Evolutionary conservation across 2,888 invertebrate genomes (phyloP).

Genomic region (Magallana nippona): DNA sequence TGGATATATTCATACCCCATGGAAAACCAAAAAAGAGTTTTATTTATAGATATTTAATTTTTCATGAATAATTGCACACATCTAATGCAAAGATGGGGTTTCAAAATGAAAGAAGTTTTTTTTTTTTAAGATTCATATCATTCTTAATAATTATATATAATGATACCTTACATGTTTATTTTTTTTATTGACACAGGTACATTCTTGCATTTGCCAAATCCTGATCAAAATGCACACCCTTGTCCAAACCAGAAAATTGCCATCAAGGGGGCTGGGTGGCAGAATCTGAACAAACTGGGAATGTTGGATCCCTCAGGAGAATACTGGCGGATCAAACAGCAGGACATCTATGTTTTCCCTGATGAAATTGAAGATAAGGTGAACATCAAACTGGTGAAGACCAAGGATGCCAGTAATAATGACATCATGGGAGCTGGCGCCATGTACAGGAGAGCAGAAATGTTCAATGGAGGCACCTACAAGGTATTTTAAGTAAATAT

Average conservation of each 20-base stretch:
- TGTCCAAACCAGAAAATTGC: constrained; percentile 49
- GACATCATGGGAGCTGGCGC: constrained; percentile 54
- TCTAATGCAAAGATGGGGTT: too few species aligned
- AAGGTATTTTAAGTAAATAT: constrained; percentile 46
- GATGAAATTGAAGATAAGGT: constrained; percentile 49
- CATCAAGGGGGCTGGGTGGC: constrained; percentile 49
- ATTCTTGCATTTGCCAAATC: constrained; percentile 49
- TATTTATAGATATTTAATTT: too few species aligned
- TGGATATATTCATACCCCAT: background rate
- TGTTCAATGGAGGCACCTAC: constrained; percentile 55
- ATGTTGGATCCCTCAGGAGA: constrained; percentile 57
- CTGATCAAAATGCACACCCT: constrained; percentile 39
- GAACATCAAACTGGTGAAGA: constrained; percentile 53
- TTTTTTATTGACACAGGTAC: constrained; percentile 41
- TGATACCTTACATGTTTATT: too few species aligned
- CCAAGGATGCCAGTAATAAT: constrained; percentile 48
- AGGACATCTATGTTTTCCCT: constrained; percentile 50
- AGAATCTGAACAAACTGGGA: constrained; percentile 43
- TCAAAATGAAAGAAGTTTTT: too few species aligned
- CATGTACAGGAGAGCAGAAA: constrained; percentile 53
- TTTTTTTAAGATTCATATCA: too few species aligned
- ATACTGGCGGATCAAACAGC: constrained; percentile 53
- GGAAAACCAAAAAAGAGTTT: too few species aligned
- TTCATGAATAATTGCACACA: too few species aligned
- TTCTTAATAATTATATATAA: too few species aligned